Base-by-base conservation (phyloP, 2,113 vertebrate species). In the Gasterosteus nipponicus region DNA sequence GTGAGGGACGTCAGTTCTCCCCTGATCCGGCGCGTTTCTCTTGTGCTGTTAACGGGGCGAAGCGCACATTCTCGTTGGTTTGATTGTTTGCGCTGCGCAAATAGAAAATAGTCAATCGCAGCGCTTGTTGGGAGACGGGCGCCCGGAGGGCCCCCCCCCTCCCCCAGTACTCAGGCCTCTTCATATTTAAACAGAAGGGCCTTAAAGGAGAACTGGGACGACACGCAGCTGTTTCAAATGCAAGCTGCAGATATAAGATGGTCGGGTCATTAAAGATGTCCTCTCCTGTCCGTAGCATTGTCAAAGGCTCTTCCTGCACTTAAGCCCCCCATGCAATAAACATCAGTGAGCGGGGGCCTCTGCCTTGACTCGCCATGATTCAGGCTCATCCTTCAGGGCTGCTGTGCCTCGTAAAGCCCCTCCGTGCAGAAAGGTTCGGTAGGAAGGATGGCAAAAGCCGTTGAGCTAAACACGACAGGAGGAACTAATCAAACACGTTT, bases 401-500 rank as follows among this genome's bases (percentile, higher is more conserved):
- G 79, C 75, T 51, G 78, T 68, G 74, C 70, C 86, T 87, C 77
- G n/a, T 92, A 90, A 91, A 91, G 77, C 42, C 77, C 16, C 59
- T 73, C 53, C 73, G 51, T 64, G 67, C 69, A 81, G 71, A 90
- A 79, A n/a, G 65, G 10, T 86, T 81, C 60, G 47, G 53, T 85
- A 70, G 69, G 63, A 53, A 44, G 3, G 4, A 87, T 54, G 77
- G 67, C 68, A 75, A 57, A 26, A 26, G 22, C 1, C 22, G 15
- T 60, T 31, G 2, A 33, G 10, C 82, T 60, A 81, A 93, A 89
- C 77, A 84, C 46, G 54, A 88, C 86, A 91, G 86, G 87, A 91
- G 80, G 89, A 91, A 91, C 92, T 86, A 92, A 91, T 92, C 89
- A 84, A 86, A 89, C 83, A 84, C 83, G 93, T 94, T 88, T 93